Percentiles rank a stretch among this genome's conserved stretches.
These are phyloP conservation scores for Deroplatys truncata DNA, from an alignment of 2,888 invertebrate species.

Conservation along the genomic window DNA sequence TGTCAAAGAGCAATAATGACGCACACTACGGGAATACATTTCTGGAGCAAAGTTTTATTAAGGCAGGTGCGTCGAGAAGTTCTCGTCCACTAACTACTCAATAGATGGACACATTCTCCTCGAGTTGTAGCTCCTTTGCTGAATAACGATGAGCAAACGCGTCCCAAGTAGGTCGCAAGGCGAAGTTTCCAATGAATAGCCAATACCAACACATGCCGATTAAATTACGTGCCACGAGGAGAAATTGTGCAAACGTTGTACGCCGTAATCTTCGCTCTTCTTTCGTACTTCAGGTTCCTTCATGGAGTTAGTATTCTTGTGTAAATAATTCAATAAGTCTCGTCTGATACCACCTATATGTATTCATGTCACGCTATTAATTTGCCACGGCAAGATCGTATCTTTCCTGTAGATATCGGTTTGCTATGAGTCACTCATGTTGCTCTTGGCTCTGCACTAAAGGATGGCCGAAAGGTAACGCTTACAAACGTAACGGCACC, in stretches of 20 bases:
- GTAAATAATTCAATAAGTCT: no score
- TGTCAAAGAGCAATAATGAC: no score
- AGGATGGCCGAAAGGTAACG: background rate
- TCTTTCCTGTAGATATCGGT: background rate
- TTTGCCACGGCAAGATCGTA: background rate
- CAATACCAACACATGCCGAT: background rate
- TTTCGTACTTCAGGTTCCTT: no score
- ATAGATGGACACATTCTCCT: background rate
- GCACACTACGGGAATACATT: no score
- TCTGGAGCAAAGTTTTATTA: no score
- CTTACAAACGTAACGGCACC: no score
- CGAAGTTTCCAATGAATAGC: background rate
- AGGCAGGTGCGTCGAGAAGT: no score
- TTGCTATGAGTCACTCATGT: background rate
- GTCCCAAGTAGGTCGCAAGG: background rate
- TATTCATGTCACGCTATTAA: background rate
- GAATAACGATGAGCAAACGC: background rate
- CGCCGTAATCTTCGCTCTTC: no score
- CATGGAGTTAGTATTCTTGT: no score
- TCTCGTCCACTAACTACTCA: background rate
- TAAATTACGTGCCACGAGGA: background rate
- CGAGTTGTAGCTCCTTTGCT: background rate
- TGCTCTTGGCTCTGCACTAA: background rate
- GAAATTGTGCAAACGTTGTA: background rate
- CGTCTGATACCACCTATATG: background rate